These are phyloP conservation scores for Pseudobourletiella spinata DNA, from an alignment of 1,140 invertebrate species.

Conservation along the genomic window DNA sequence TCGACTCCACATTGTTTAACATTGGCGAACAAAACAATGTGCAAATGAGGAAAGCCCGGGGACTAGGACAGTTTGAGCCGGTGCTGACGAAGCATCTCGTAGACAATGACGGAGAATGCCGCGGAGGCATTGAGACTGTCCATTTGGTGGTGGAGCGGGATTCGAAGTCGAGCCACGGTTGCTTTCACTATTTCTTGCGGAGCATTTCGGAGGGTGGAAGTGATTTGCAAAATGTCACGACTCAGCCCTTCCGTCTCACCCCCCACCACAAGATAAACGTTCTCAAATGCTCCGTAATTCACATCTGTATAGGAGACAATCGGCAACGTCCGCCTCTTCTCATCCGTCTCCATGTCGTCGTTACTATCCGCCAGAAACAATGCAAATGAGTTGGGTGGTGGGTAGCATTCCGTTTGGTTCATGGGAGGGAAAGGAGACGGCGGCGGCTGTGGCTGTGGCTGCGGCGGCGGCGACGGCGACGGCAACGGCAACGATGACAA, in stretches of 20 bases:
- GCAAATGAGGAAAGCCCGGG: too few relatives aligned
- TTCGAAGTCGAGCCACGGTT: slow-evolving; percentile 49
- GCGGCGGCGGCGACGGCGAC: neutral
- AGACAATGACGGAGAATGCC: slow-evolving; percentile 69
- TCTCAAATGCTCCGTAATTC: slow-evolving; percentile 46
- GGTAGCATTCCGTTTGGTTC: too few relatives aligned
- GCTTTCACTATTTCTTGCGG: slow-evolving; percentile 41
- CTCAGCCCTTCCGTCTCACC: slow-evolving; percentile 83
- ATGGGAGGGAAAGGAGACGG: too few relatives aligned
- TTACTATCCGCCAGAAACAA: slow-evolving; percentile 27
- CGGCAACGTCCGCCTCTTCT: slow-evolving; percentile 42
- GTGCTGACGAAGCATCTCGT: slow-evolving; percentile 71
- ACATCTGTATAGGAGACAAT: slow-evolving; percentile 54
- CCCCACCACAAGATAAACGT: slow-evolving; percentile 62
- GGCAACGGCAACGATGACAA: neutral
- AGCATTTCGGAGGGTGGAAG: slow-evolving; percentile 43
- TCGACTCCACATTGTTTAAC: too few relatives aligned
- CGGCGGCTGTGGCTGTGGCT: too few relatives aligned
- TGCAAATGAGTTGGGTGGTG: slow-evolving; percentile 7
- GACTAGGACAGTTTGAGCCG: too few relatives aligned
- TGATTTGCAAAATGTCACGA: slow-evolving; percentile 52
- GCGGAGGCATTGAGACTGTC: slow-evolving; percentile 79
- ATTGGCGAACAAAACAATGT: too few relatives aligned
- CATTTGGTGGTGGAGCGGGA: slow-evolving; percentile 65
- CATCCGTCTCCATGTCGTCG: neutral